phyloP scores from a whole-genome alignment of 2,113 vertebrate genomes.

The Cyphomyrus plagiostoma region DNA sequence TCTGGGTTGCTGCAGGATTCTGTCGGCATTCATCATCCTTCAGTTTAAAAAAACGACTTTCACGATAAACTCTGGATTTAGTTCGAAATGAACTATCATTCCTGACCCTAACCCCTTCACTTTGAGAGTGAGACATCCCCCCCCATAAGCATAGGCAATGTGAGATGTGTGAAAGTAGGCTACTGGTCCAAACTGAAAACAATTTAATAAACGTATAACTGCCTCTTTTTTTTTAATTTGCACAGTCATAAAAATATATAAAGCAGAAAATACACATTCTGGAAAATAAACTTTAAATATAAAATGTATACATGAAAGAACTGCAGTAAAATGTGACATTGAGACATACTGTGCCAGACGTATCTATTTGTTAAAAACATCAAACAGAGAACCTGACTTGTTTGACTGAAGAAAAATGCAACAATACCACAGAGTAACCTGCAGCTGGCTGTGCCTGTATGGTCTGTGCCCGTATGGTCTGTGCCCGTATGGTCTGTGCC shows the following conservation, averaged over 20 bases:
- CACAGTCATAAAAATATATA: background rate
- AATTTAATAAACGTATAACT: background rate
- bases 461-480: background rate
- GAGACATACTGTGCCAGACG: background rate
- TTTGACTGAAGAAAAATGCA: background rate
- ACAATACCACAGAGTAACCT: background rate
- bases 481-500: background rate
- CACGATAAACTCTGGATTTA: background rate
- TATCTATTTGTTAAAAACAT: background rate
- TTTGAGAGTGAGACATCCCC: background rate
- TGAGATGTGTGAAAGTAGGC: background rate
- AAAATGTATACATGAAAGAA: background rate
- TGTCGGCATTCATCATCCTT: background rate
- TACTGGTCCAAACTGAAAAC: background rate
- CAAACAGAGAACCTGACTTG: background rate
- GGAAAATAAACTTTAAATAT: background rate
- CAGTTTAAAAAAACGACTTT: background rate
- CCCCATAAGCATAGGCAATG: background rate
- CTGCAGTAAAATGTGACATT: background rate
- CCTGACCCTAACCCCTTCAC: background rate
- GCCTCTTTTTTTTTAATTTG: background rate
- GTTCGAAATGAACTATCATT: background rate
- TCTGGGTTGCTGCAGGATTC: background rate
- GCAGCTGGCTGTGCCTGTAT: background rate
- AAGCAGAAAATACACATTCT: background rate